Conservation (phyloP, 1,140 invertebrate species). For the Dinothrombium tinctorium region DNA sequence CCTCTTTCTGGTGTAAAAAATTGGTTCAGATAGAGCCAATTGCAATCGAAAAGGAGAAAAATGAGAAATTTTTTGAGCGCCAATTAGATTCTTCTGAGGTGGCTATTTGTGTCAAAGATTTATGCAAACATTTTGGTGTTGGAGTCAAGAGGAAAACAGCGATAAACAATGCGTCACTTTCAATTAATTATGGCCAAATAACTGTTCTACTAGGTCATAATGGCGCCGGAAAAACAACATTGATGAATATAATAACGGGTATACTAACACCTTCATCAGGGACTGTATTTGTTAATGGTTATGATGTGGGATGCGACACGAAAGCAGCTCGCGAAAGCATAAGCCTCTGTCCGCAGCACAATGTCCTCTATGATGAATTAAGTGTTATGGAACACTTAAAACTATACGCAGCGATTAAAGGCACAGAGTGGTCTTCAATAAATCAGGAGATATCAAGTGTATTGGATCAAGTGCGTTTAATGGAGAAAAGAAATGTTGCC, state of each 20-base stretch:
- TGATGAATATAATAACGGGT: slow-evolving; percentile 58
- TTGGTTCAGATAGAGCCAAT: too few relatives aligned
- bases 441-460: too few relatives aligned
- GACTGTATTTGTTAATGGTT: slow-evolving; percentile 38
- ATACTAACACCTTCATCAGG: slow-evolving; percentile 36
- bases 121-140: slow-evolving; percentile 16
- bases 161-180: slow-evolving; percentile 37
- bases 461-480: slow-evolving; percentile 26
- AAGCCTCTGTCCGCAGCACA: slow-evolving; percentile 63
- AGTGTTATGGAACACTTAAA: slow-evolving; percentile 18
- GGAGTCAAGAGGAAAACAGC: slow-evolving; percentile 27
- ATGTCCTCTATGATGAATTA: slow-evolving; percentile 24
- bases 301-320: slow-evolving; percentile 30
- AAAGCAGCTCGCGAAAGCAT: slow-evolving; percentile 37
- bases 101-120: slow-evolving; percentile 18
- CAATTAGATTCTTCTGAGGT: too few relatives aligned
- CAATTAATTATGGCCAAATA: slow-evolving; percentile 55
- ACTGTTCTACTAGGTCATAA: slow-evolving; percentile 31
- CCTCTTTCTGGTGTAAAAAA: not conserved
- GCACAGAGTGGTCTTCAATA: too few relatives aligned
- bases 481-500: slow-evolving; percentile 33
- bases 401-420: slow-evolving; percentile 27
- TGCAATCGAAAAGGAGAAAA: too few relatives aligned
- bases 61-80: slow-evolving; percentile 3
- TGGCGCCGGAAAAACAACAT: slow-evolving; percentile 48